Evolutionary conservation across 2,888 invertebrate genomes (phyloP).

Genomic region (Drosophila leonis): DNA sequence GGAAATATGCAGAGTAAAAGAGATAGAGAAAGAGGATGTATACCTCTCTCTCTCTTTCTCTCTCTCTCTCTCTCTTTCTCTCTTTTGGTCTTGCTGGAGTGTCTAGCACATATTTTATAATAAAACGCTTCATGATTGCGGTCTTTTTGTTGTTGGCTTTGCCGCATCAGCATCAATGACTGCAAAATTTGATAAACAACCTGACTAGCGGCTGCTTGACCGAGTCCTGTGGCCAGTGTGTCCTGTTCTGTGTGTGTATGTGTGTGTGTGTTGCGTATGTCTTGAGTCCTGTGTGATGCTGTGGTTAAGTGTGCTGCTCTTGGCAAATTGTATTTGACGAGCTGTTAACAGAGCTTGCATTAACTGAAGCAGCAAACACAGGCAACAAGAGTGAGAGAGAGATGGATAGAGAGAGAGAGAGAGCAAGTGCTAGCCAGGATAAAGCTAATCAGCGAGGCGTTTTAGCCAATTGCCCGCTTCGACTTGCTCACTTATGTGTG

Average conservation of each 20-base stretch:
- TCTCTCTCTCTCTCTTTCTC: neutral
- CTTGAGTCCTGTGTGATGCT: constrained; percentile 15
- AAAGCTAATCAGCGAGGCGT: constrained; percentile 73
- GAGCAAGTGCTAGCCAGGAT: neutral
- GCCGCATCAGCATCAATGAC: constrained; percentile 58
- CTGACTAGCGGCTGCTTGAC: constrained; percentile 26
- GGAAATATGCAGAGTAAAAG: constrained; percentile 48
- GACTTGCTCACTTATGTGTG: constrained; percentile 20
- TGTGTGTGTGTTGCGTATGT: neutral
- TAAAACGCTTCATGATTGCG: constrained; percentile 77
- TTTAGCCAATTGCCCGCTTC: constrained; percentile 35
- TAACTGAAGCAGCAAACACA: constrained; percentile 29
- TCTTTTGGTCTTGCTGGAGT: neutral
- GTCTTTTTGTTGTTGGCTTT: constrained; percentile 54
- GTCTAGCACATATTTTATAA: constrained; percentile 61
- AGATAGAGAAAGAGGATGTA: neutral
- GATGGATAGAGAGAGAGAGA: neutral
- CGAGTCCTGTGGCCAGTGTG: constrained; percentile 12
- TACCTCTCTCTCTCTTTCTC: neutral
- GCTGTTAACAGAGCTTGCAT: constrained; percentile 65
- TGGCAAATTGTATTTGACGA: constrained; percentile 71
- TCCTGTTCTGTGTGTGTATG: neutral
- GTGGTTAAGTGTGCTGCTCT: constrained; percentile 31
- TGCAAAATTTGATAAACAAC: constrained; percentile 65
- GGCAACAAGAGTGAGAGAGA: constrained; percentile 12